Evolutionary conservation across 2,888 invertebrate species (phyloP).

Genomic region (Panorpa germanica): DNA sequence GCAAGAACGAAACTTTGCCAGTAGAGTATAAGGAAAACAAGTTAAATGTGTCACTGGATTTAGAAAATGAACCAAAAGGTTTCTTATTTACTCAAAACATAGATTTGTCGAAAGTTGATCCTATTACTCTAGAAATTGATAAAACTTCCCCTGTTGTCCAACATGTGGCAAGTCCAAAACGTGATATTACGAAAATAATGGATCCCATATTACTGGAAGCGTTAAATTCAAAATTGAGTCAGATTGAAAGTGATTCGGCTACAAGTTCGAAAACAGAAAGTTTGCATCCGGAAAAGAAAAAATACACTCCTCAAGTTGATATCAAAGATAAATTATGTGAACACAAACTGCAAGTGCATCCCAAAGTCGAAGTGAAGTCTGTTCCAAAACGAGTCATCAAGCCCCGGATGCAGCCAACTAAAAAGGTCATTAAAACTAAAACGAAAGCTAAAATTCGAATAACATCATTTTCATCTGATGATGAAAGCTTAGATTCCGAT

Average conservation of each 20-base stretch:
- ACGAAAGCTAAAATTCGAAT: conserved; percentile 49
- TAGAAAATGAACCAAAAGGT: conserved; percentile 33
- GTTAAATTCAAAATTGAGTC: conserved; percentile 49
- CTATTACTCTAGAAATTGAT: conserved; percentile 49
- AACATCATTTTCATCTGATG: conserved; percentile 57
- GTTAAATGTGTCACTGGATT: conserved; percentile 27
- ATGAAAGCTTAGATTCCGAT: conserved; percentile 57
- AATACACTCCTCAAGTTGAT: conserved; percentile 26
- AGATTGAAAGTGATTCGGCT: conserved; percentile 58
- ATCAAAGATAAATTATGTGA: conserved; percentile 27
- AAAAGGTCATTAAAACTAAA: conserved; percentile 37
- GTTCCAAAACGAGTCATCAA: conserved; percentile 42
- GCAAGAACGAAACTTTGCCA: no score
- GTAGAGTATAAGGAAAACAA: no score
- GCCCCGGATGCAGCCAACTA: conserved; percentile 37
- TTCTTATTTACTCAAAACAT: conserved; percentile 59
- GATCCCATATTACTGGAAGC: conserved; percentile 49
- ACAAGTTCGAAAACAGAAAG: conserved; percentile 57
- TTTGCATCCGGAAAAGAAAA: conserved; percentile 32
- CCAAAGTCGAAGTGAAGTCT: conserved; percentile 30
- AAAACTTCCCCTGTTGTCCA: conserved; percentile 38
- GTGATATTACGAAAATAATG: conserved; percentile 47
- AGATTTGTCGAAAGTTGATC: conserved; percentile 53
- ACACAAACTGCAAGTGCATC: conserved; percentile 26
- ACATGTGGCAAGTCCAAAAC: conserved; percentile 46